Conservation (phyloP, 1,140 invertebrate species). For the Scaptomyza hsui region DNA sequence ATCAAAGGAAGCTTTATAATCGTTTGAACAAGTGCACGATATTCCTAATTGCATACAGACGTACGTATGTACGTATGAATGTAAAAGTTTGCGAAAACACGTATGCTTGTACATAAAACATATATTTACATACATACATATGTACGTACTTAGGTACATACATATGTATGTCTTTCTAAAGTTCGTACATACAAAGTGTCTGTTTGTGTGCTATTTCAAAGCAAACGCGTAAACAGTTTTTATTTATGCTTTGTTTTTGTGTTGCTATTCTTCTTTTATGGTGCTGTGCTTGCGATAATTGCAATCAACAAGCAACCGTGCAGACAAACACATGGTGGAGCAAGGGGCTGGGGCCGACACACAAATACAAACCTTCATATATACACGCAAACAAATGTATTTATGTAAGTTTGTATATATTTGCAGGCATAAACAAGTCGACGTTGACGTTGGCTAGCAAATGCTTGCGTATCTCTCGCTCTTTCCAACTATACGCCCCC, state of each 20-base stretch:
- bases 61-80: background rate
- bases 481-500: constrained; percentile 18
- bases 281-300: constrained; percentile 65
- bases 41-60: background rate
- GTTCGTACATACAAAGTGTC: background rate
- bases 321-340: constrained; percentile 10
- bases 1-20: too few species aligned
- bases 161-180: background rate
- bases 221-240: constrained; percentile 72
- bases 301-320: constrained; percentile 55
- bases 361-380: background rate
- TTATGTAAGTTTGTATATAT: background rate
- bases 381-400: background rate
- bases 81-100: background rate
- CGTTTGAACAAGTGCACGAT: background rate
- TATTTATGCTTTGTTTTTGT: constrained; percentile 55
- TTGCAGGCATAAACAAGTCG: constrained; percentile 13
- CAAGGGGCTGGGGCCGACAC: background rate
- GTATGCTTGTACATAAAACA: background rate
- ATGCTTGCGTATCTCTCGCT: constrained; percentile 26
- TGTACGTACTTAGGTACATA: background rate
- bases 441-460: constrained; percentile 34
- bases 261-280: constrained; percentile 59
- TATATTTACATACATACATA: constrained; percentile 4
- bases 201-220: constrained; percentile 29